These are phyloP conservation scores for Melierax canorus DNA, from an alignment of 2,113 vertebrate species.

Conservation along the genomic window DNA sequence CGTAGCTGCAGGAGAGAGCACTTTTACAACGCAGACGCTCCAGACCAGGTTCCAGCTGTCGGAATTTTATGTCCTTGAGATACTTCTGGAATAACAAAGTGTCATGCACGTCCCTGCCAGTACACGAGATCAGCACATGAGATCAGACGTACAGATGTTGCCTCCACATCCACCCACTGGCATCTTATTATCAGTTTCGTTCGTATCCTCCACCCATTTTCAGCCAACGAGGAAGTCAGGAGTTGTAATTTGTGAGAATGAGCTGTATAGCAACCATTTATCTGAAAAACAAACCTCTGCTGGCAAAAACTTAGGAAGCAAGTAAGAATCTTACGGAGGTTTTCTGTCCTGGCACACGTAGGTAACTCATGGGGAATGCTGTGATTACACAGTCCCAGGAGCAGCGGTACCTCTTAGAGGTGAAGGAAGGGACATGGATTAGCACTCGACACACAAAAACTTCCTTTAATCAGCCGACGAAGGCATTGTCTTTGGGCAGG, in stretches of 20 bases:
- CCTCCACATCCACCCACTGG: constrained; percentile 63
- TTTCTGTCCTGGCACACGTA: neutral
- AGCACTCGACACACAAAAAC: neutral
- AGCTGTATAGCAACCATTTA: constrained; percentile 63
- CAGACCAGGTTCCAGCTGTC: constrained; percentile 64
- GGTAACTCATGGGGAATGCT: neutral
- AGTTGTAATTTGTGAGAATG: constrained; percentile 54
- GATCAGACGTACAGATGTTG: constrained; percentile 66
- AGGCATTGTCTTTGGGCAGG: neutral
- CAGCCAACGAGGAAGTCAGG: constrained; percentile 44
- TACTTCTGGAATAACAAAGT: constrained; percentile 64
- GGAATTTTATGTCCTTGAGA: constrained; percentile 62
- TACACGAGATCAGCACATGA: constrained; percentile 67
- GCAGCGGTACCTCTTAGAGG: neutral
- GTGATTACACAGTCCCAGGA: neutral
- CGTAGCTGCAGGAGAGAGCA: neutral
- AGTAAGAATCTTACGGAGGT: neutral
- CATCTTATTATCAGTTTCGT: constrained; percentile 59
- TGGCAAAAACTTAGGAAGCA: neutral
- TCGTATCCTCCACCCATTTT: constrained; percentile 50
- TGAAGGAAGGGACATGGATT: neutral
- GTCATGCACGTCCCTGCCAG: constrained; percentile 59
- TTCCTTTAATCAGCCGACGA: neutral
- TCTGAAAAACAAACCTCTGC: constrained; percentile 58
- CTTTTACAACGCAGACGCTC: constrained; percentile 16